These are phyloP conservation scores for Paradoxurus hermaphroditus DNA, from an alignment of 2,113 vertebrate species.

Conservation along the genomic window DNA sequence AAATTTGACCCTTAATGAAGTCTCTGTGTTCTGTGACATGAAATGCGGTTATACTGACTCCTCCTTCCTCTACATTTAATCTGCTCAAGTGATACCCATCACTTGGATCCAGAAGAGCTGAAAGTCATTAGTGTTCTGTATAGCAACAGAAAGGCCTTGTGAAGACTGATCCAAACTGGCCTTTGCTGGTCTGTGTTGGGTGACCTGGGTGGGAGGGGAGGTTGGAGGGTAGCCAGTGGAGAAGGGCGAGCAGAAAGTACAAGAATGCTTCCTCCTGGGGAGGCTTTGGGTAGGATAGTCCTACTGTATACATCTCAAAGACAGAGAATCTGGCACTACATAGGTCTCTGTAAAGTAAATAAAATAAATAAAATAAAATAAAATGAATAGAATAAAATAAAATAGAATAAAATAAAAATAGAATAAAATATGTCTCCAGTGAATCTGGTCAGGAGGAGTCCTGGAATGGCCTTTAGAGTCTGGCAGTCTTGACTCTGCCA, in stretches of 20 bases:
- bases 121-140: neutral
- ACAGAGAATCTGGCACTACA: neutral
- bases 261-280: neutral
- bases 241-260: neutral
- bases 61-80: slow-evolving; percentile 19
- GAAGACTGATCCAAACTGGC: neutral
- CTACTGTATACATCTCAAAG: neutral
- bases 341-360: neutral
- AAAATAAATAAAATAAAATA: neutral
- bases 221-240: neutral
- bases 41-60: neutral
- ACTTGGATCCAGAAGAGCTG: neutral
- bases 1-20: slow-evolving; percentile 24
- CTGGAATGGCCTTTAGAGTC: neutral
- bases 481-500: neutral
- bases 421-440: neutral
- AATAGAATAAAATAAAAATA: neutral
- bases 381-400: neutral
- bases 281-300: neutral
- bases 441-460: neutral
- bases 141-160: neutral
- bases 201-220: neutral
- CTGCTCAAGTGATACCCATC: neutral
- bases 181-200: neutral
- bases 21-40: slow-evolving; percentile 28